Percentiles rank a stretch among this genome's conserved stretches.
phyloP scores from a whole-genome alignment of 2,888 invertebrate genomes.

The Euphydryas editha region DNA sequence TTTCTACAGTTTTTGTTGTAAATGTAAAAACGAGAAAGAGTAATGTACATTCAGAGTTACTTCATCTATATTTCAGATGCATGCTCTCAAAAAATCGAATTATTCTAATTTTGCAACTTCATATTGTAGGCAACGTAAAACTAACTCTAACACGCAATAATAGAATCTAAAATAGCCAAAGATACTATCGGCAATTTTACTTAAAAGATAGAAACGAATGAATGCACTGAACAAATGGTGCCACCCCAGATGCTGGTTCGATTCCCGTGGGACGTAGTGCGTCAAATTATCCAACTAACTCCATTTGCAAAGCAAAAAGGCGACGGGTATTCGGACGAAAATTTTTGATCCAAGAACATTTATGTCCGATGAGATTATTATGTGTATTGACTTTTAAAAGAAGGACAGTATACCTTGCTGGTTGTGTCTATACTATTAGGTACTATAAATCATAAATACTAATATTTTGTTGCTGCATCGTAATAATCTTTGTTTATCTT shows the following conservation, averaged over 20 bases:
- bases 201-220: slow-evolving; percentile 34
- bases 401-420: not conserved
- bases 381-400: slow-evolving; percentile 27
- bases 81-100: slow-evolving; percentile 59
- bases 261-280: slow-evolving; percentile 58
- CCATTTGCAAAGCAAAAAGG: slow-evolving; percentile 69
- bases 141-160: not conserved
- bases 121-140: not conserved
- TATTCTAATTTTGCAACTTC: slow-evolving; percentile 58
- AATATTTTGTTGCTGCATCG: no score
- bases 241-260: slow-evolving; percentile 62
- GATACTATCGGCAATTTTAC: slow-evolving; percentile 14
- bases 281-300: slow-evolving; percentile 76
- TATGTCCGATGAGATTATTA: slow-evolving; percentile 33
- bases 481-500: no score
- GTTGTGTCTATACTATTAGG: not conserved
- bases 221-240: slow-evolving; percentile 44
- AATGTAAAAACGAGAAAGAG: not conserved
- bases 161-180: slow-evolving; percentile 24
- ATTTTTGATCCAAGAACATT: slow-evolving; percentile 43
- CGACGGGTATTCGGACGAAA: slow-evolving; percentile 38
- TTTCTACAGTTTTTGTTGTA: not conserved
- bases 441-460: no score
- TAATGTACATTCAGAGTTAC: slow-evolving; percentile 27
- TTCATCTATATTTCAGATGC: slow-evolving; percentile 61